A percentile compares a stretch with the other conserved stretches of the same genome.
phyloP scores from a whole-genome alignment of 2,113 vertebrate genomes.

The Aegotheles bennettii region DNA sequence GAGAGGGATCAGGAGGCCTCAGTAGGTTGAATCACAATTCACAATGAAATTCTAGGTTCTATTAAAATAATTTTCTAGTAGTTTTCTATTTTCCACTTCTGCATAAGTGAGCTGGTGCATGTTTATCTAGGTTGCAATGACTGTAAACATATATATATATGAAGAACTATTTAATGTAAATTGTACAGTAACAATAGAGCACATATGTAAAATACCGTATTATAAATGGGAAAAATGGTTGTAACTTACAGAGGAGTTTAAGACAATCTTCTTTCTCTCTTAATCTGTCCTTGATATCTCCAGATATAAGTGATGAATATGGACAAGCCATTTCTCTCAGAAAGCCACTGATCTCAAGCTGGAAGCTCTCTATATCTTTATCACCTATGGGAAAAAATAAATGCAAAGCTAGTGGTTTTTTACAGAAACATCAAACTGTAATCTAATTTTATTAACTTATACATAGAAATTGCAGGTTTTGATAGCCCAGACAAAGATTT shows the following conservation, averaged over 20 bases:
- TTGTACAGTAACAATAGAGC: not conserved
- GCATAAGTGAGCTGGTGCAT: not conserved
- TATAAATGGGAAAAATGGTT: not conserved
- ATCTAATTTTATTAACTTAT: not conserved
- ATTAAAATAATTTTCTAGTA: not conserved
- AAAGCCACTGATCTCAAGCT: conserved; percentile 85
- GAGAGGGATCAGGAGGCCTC: not conserved
- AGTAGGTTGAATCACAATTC: not conserved
- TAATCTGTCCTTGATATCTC: conserved; percentile 78
- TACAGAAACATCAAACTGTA: not conserved
- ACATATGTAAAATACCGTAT: not conserved
- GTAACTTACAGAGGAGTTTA: conserved; percentile 83
- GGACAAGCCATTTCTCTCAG: conserved; percentile 91
- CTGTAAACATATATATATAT: not conserved
- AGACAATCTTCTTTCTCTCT: conserved; percentile 81
- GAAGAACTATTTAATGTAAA: not conserved
- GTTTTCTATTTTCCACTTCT: not conserved
- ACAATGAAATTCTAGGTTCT: not conserved
- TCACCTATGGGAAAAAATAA: conserved; percentile 38
- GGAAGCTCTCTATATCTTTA: conserved; percentile 84
- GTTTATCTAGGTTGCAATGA: not conserved
- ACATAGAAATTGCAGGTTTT: not conserved
- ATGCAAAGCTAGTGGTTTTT: not conserved
- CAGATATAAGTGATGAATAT: conserved; percentile 73
- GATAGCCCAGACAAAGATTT: not conserved